phyloP scores from a whole-genome alignment of 2,888 invertebrate species.

The Acrobasis suavella region DNA sequence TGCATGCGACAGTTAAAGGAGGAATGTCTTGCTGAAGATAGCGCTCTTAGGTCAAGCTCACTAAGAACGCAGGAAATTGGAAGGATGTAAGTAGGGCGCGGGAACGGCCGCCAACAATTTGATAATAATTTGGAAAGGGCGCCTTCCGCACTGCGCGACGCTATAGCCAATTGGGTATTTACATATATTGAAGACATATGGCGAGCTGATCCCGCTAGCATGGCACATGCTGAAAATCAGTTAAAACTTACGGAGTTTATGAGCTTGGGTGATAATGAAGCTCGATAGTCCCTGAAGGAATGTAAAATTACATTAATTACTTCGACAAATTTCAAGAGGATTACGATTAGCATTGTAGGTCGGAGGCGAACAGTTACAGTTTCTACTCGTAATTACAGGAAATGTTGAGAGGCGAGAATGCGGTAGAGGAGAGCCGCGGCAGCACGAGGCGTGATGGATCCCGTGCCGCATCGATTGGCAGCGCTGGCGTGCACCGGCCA shows the following conservation, averaged over 20 bases:
- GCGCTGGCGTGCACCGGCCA: slow-evolving; percentile 39
- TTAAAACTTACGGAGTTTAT: slow-evolving; percentile 31
- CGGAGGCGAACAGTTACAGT: background rate
- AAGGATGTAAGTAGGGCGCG: slow-evolving; percentile 24
- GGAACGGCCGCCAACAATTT: slow-evolving; percentile 27
- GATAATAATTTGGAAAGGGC: slow-evolving; percentile 26
- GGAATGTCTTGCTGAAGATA: background rate
- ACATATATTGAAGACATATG: slow-evolving; percentile 21
- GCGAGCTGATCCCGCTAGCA: slow-evolving; percentile 28
- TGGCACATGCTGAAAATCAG: slow-evolving; percentile 29
- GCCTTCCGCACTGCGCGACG: slow-evolving; percentile 11
- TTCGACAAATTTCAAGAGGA: background rate
- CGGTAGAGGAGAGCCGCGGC: slow-evolving; percentile 22
- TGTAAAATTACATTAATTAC: slow-evolving; percentile 33
- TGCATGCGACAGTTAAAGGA: slow-evolving; percentile 18
- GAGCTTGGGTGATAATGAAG: slow-evolving; percentile 30
- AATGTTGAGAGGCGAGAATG: slow-evolving; percentile 8
- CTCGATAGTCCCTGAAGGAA: slow-evolving; percentile 37
- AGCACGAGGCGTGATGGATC: slow-evolving; percentile 33
- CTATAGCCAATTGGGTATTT: slow-evolving; percentile 25
- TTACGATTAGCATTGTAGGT: slow-evolving; percentile 3
- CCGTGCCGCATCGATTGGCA: slow-evolving; percentile 48
- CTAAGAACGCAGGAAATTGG: slow-evolving; percentile 23
- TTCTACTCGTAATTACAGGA: background rate
- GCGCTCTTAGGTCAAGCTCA: background rate